Evolutionary conservation across 2,888 invertebrate species (phyloP).

Genomic region (Cryptosula pallasiana): DNA sequence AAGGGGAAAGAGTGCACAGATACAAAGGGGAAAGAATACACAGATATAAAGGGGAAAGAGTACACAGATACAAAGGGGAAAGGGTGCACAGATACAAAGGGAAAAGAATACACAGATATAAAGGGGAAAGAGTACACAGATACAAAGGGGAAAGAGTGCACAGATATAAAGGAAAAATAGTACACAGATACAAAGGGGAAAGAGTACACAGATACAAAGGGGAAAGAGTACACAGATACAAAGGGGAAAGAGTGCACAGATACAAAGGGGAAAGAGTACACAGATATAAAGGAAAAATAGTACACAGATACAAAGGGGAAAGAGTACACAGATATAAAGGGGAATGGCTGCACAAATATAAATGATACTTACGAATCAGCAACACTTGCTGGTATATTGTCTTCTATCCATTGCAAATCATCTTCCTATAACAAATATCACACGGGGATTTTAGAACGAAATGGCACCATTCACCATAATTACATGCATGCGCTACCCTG

Average conservation of each 20-base stretch:
- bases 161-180: no score
- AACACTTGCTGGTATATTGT: slow-evolving; percentile 77
- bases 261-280: no score
- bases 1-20: neutral
- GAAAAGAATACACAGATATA: no score
- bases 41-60: neutral
- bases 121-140: no score
- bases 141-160: no score
- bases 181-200: neutral
- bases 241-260: neutral
- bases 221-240: neutral
- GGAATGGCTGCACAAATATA: neutral
- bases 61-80: neutral
- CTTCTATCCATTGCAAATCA: slow-evolving; percentile 86
- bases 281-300: no score
- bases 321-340: neutral
- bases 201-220: neutral
- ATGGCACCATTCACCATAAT: no score
- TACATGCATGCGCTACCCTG: no score
- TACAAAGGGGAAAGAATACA: neutral
- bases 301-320: neutral
- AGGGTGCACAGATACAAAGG: no score
- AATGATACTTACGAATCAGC: slow-evolving; percentile 61
- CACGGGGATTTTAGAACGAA: no score
- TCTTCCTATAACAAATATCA: slow-evolving; percentile 58